phyloP scores from a whole-genome alignment of 1,140 invertebrate species.

The Asobara japonica region DNA sequence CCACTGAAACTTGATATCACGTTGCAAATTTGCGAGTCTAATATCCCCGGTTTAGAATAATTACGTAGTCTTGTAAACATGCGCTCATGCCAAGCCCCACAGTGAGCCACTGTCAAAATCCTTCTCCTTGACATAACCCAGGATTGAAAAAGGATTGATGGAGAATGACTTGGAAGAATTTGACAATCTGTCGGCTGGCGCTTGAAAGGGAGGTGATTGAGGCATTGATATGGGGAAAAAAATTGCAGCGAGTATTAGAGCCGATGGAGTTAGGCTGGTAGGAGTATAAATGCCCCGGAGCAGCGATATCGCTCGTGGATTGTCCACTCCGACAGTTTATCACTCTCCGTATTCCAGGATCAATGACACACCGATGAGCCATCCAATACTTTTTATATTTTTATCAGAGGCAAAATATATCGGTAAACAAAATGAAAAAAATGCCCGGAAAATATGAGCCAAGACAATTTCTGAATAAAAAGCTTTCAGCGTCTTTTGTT shows the following conservation, averaged over 20 bases:
- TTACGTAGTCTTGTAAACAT: background rate
- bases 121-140: background rate
- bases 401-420: background rate
- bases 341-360: conserved; percentile 29
- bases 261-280: conserved; percentile 24
- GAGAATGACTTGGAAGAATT: background rate
- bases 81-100: background rate
- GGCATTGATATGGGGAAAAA: background rate
- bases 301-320: background rate
- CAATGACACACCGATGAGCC: conserved; percentile 19
- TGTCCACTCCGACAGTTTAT: conserved; percentile 29
- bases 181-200: conserved; percentile 24
- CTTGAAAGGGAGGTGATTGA: background rate
- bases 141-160: conserved; percentile 18
- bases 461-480: conserved; percentile 7
- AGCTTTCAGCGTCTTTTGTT: conserved; percentile 3
- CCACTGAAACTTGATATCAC: conserved; percentile 8
- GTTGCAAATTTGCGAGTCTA: conserved; percentile 19
- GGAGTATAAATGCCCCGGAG: background rate
- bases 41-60: background rate
- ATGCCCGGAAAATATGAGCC: background rate
- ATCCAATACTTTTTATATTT: background rate
- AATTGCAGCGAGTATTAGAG: conserved; percentile 7
- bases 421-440: background rate
- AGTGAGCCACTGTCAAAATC: background rate